Evolutionary conservation across 2,888 invertebrate species (phyloP).

Genomic region (Eumacrocentrus americanus): DNA sequence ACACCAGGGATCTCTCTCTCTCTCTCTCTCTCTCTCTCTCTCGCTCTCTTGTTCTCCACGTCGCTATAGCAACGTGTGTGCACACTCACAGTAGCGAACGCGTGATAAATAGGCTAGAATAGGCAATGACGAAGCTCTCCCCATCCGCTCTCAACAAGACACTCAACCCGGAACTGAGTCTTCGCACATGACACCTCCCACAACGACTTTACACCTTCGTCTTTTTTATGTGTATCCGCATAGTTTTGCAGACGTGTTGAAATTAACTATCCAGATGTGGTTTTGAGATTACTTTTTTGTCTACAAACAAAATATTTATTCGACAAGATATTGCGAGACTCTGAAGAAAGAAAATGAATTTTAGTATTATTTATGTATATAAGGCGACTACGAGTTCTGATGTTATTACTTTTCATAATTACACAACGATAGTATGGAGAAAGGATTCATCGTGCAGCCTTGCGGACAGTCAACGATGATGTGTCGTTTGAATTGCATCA

Average conservation of each 20-base stretch:
- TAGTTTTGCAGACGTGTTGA: too few relatives aligned
- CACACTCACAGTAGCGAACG: constrained; percentile 41
- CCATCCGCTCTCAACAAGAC: constrained; percentile 21
- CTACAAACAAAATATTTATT: too few relatives aligned
- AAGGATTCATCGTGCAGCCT: background rate
- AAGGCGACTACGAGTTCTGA: background rate
- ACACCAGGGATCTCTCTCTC: too few relatives aligned
- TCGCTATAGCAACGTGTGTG: constrained; percentile 46
- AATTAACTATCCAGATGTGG: too few relatives aligned
- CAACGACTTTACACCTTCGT: background rate
- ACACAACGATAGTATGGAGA: background rate
- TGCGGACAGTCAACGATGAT: background rate
- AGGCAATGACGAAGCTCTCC: constrained; percentile 52
- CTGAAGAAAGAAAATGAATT: background rate
- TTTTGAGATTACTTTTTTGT: too few relatives aligned
- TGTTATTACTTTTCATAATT: constrained; percentile 1
- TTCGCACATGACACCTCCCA: constrained; percentile 18
- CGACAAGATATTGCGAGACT: background rate
- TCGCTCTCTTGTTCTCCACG: constrained; percentile 24
- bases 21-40: too few relatives aligned
- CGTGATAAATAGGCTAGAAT: constrained; percentile 55
- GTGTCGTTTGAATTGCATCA: background rate
- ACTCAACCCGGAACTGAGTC: constrained; percentile 21
- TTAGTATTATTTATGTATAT: background rate
- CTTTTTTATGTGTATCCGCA: too few relatives aligned